Percentiles rank a stretch among this genome's conserved stretches.
phyloP scores from a whole-genome alignment of 2,113 vertebrate species.

The Bucco capensis region DNA sequence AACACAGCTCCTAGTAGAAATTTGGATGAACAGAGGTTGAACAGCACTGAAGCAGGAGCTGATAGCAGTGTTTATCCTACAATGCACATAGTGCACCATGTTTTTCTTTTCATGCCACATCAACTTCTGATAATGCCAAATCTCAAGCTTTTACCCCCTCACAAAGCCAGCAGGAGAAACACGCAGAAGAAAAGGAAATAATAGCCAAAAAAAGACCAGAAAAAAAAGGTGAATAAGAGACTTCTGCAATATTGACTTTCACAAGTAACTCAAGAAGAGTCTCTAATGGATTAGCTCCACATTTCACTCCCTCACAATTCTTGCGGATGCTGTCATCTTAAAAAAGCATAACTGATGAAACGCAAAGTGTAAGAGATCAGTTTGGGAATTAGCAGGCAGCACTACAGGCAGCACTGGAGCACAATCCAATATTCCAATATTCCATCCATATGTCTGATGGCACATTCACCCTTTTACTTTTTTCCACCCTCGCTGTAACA shows the following conservation, averaged over 20 bases:
- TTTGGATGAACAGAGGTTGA: background rate
- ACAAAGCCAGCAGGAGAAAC: background rate
- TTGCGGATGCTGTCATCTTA: background rate
- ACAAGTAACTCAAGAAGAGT: background rate
- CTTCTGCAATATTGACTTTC: background rate
- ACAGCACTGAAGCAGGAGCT: background rate
- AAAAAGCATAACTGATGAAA: fast-evolving
- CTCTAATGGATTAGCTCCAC: background rate
- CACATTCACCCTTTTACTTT: background rate
- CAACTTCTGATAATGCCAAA: background rate
- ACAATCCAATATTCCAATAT: background rate
- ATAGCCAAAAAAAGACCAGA: background rate
- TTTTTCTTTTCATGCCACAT: background rate
- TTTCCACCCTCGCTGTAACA: background rate
- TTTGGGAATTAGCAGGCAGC: background rate
- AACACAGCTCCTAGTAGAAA: background rate
- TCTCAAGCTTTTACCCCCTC: background rate
- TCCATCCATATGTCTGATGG: background rate
- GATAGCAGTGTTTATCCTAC: background rate
- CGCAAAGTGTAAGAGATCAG: background rate
- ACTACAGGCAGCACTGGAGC: background rate
- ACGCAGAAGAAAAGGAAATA: fast-evolving
- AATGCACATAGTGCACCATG: background rate
- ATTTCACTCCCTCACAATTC: background rate
- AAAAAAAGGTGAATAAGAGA: background rate